Base-by-base conservation (phyloP, 2,888 invertebrate species). In the Hoplodrina ambigua region DNA sequence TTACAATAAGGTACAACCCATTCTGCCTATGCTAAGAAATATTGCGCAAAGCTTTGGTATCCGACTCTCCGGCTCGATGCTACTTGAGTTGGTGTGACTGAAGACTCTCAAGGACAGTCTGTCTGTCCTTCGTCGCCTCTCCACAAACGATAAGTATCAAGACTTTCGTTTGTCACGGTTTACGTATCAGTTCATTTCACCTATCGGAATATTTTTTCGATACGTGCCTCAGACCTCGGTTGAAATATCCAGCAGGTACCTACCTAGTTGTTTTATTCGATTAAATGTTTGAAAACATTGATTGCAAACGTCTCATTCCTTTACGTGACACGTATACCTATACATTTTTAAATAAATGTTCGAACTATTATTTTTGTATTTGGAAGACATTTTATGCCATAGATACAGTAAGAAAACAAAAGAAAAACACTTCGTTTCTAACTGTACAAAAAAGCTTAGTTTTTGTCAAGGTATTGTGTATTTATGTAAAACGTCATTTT, bases 1-100 rank as follows among this genome's bases (percentile, higher is more conserved):
- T 19, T 46, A 41, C 19, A 54, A 72, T 37, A 15, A 46, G 46
- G 46, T 19, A 70, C 49, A 33, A n/a, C 49, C 41, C n/a, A n/a
- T n/a, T n/a, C 41, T 10, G 6, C 13, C n/a, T 54, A 63, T 17
- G 30, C 49, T 19, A 49, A 33, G 30, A 71, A 63, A 63, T 13
- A 4, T 70, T 55, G 41, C 20, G 41, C 73, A 64, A 55, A 50
- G 73, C 41, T 37, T 50, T 20, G 44, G 6, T 53, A 63, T 56
- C 61, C 13, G 44, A 53, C 54, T 59, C 60, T 53, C 33, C 10
- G 10, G 19, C 41, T 78, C 56, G 53, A 76, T 76, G 66, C 75
- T 41, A 61, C 71, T 75, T 66, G 71, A 69, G 53, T 69, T 55
- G 66, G 75, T 80, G 65, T 75, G 75, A 69, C 69, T 80, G 53